Conservation (phyloP, 1,140 invertebrate species). For the Zaprionus taronus region DNA sequence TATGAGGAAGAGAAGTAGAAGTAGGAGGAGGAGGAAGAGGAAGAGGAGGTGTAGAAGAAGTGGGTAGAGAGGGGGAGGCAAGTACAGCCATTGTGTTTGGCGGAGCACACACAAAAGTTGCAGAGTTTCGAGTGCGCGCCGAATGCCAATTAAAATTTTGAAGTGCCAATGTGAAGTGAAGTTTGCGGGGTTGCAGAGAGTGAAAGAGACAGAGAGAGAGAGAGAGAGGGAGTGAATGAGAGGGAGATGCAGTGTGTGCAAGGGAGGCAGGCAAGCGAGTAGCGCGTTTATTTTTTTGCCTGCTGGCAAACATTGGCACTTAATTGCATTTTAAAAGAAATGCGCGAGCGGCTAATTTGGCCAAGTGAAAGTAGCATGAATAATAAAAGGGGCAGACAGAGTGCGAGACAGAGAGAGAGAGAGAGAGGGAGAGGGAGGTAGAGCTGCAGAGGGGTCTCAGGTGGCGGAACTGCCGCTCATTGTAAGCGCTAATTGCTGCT, state of each 20-base stretch:
- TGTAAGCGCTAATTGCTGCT: conserved; percentile 76
- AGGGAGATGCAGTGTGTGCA: not conserved
- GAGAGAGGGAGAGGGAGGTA: conserved; percentile 7
- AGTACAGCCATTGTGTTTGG: conserved; percentile 39
- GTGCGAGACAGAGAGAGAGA: conserved; percentile 12
- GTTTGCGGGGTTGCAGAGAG: not conserved
- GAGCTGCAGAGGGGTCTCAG: conserved; percentile 7
- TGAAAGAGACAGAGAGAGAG: not conserved
- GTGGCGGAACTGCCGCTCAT: conserved; percentile 45
- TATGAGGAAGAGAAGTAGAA: not conserved
- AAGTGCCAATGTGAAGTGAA: conserved; percentile 42
- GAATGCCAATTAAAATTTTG: conserved; percentile 77
- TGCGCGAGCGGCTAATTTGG: conserved; percentile 76
- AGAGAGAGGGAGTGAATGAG: not conserved
- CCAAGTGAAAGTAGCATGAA: conserved; percentile 79
- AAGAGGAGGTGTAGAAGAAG: not conserved
- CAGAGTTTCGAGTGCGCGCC: conserved; percentile 66
- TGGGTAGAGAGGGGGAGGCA: not conserved
- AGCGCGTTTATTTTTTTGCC: conserved; percentile 30
- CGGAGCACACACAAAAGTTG: conserved; percentile 53
- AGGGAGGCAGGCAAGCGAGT: not conserved
- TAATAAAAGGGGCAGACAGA: conserved; percentile 63
- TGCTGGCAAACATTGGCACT: conserved; percentile 67
- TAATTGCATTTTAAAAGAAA: conserved; percentile 81
- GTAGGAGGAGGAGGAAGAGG: not conserved